Base-by-base conservation (phyloP, 2,797 vertebrate species). In the Spondyliosoma cantharus region DNA sequence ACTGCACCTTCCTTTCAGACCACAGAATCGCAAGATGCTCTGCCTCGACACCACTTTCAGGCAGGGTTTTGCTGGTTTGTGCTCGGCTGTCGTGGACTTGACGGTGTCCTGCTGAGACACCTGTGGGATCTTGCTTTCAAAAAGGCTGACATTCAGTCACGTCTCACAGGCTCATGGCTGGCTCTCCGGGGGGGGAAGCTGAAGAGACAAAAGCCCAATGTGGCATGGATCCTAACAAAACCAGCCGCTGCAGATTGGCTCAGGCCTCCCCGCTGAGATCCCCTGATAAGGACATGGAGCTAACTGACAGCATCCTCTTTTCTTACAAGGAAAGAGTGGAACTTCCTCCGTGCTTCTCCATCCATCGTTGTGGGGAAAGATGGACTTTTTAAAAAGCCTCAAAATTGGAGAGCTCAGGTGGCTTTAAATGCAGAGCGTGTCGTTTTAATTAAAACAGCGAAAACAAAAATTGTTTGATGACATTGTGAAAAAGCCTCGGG, bases 151-250 rank as follows among this genome's bases (percentile, higher is more conserved):
- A 89, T 89, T 87, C 88, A 88, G 83, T 56, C 42, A 19, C 20
- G 16, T 84, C 82, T 87, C 80, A 58, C 76, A 67, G 85, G 81
- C 87, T 87, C 80, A 56, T 72, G 82, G 86, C 77, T 74, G 20
- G 49, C 83, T 91, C 86, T 85, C 87, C 12, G 2, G 85, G 87
- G 85, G 87, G 87, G 87, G 87, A 87, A 50, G 67, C 76, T 73
- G 63, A n/a, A 69, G 81, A 83, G 80, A 82, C 74, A 87, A 87
- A 92, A 76, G 70, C 81, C 61, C 75, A 56, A 68, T n/a, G 71
- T 88, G 64, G 62, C 60, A 83, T 71, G 76, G 79, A 83, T 70
- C 81, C 86, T 82, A 74, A 86, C 62, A 78, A 76, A 85, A 86
- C 59, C 87, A 73, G 73, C 71, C 24, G 20, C 80, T 80, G 70